A percentile compares a stretch with the other conserved stretches of the same genome.
phyloP scores from a whole-genome alignment of 30 jellyfish, hydroid and myxozoan species.

The Hydractinia echinata region DNA sequence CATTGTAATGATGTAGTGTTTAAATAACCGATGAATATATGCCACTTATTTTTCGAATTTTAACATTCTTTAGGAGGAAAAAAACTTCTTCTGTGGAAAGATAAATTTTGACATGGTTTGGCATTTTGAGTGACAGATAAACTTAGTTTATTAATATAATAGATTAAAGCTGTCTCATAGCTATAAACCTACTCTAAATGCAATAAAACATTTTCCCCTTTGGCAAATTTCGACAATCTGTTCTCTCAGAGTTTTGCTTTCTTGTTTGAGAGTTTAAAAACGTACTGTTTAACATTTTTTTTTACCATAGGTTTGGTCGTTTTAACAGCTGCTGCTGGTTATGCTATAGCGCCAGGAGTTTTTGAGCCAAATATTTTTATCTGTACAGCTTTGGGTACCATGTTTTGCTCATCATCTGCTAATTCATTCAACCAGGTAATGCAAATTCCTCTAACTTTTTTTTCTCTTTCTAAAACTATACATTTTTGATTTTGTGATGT shows the following conservation, averaged over 20 bases:
- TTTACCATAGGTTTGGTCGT: conserved; percentile 74
- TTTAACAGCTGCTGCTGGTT: conserved; percentile 96
- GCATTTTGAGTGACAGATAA: too few relatives aligned
- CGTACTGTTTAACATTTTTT: background rate
- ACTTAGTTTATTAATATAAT: too few relatives aligned
- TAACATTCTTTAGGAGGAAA: too few relatives aligned
- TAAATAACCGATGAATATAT: too few relatives aligned
- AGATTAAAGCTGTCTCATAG: background rate
- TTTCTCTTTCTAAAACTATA: too few relatives aligned
- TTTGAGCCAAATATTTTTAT: conserved; percentile 35
- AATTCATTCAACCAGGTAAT: conserved; percentile 90
- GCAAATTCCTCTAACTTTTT: too few relatives aligned
- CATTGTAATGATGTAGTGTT: too few relatives aligned
- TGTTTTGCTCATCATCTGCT: conserved; percentile 95
- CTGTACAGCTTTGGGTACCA: conserved; percentile 70
- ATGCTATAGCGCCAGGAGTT: conserved; percentile 90
- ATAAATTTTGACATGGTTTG: too few relatives aligned
- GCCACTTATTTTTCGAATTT: too few relatives aligned
- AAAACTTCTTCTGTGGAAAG: too few relatives aligned
- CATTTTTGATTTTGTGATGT: background rate
- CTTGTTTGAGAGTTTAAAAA: background rate
- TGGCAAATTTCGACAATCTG: background rate
- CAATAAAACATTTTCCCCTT: background rate
- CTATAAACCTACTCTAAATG: background rate
- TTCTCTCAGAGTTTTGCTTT: background rate